These are phyloP conservation scores for Dasyurus viverrinus DNA, from an alignment of 2,113 vertebrate genomes.

Conservation along the genomic window DNA sequence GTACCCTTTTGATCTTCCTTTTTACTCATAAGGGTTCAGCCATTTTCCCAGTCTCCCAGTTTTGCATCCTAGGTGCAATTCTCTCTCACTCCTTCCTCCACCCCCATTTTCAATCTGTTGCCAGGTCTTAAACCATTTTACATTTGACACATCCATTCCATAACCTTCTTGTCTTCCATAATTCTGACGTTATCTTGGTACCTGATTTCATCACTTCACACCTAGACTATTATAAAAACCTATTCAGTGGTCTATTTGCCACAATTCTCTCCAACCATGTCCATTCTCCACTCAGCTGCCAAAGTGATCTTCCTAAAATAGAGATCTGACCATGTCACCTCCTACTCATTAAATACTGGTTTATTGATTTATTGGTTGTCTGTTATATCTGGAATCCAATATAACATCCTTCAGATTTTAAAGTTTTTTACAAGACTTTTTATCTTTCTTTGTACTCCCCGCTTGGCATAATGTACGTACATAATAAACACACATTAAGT, in stretches of 20 bases:
- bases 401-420: background rate
- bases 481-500: background rate
- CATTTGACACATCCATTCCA: background rate
- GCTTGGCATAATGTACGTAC: background rate
- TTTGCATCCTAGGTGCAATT: background rate
- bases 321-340: background rate
- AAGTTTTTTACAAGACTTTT: background rate
- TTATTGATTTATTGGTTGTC: background rate
- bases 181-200: background rate
- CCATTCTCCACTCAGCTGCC: background rate
- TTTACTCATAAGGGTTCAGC: background rate
- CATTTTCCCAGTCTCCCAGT: background rate
- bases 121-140: background rate
- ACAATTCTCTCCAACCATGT: background rate
- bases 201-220: background rate
- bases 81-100: background rate
- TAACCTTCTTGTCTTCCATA: background rate
- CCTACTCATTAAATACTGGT: background rate
- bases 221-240: background rate
- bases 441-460: background rate
- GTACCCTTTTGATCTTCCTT: background rate
- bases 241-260: background rate
- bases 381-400: background rate
- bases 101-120: background rate
- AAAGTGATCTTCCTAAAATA: background rate